phyloP scores from a whole-genome alignment of 2,888 invertebrate genomes.

The Microplitis deprimator region DNA sequence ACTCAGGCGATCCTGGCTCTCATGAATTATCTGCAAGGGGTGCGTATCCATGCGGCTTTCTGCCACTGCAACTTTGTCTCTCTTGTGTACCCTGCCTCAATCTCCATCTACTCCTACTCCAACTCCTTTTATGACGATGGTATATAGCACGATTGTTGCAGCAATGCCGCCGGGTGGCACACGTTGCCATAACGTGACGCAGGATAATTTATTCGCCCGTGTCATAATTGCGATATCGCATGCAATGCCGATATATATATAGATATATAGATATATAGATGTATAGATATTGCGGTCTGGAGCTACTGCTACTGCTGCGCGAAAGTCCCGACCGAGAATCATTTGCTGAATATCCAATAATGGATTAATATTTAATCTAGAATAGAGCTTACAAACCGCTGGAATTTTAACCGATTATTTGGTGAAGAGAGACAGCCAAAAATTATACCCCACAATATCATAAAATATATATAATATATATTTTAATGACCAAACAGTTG shows the following conservation, averaged over 20 bases:
- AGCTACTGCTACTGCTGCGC: background rate
- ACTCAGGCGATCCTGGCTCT: background rate
- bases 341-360: slow-evolving; percentile 29
- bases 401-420: slow-evolving; percentile 10
- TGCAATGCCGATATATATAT: slow-evolving; percentile 51
- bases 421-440: background rate
- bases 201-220: slow-evolving; percentile 64
- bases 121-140: background rate
- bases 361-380: slow-evolving; percentile 41
- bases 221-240: slow-evolving; percentile 66
- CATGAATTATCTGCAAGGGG: slow-evolving; percentile 34
- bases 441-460: background rate
- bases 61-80: slow-evolving; percentile 29
- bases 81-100: background rate
- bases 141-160: slow-evolving; percentile 21
- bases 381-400: slow-evolving; percentile 16
- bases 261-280: background rate
- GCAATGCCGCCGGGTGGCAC: slow-evolving; percentile 16
- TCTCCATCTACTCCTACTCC: background rate
- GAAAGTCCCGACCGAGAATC: slow-evolving; percentile 16
- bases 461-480: background rate
- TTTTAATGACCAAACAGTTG: slow-evolving; percentile 6
- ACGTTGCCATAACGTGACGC: slow-evolving; percentile 54
- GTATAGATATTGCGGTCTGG: slow-evolving; percentile 17
- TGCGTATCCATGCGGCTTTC: slow-evolving; percentile 34